phyloP scores from a whole-genome alignment of 2,888 invertebrate species.

The Meloe dianella region DNA sequence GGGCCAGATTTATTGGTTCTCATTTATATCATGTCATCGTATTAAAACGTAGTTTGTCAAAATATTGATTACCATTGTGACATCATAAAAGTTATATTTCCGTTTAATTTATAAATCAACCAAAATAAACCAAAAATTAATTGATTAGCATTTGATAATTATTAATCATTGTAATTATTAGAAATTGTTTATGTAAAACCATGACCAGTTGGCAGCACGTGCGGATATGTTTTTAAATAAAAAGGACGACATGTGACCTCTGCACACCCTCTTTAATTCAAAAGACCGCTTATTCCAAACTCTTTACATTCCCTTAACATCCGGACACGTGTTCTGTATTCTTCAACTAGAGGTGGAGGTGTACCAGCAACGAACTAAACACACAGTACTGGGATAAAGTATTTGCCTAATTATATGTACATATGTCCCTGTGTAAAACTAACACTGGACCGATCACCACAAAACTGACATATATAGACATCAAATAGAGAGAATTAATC shows the following conservation, averaged over 20 bases:
- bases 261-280: slow-evolving; percentile 32
- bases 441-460: no score
- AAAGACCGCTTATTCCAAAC: slow-evolving; percentile 20
- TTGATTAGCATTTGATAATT: neutral
- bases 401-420: neutral
- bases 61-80: neutral
- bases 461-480: no score
- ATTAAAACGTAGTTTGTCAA: slow-evolving; percentile 10
- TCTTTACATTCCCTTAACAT: slow-evolving; percentile 46
- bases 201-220: slow-evolving; percentile 21
- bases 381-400: slow-evolving; percentile 42
- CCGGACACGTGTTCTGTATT: slow-evolving; percentile 49
- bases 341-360: slow-evolving; percentile 23
- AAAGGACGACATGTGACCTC: slow-evolving; percentile 31
- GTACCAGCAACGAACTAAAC: slow-evolving; percentile 35
- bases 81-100: neutral
- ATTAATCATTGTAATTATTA: neutral
- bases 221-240: slow-evolving; percentile 29
- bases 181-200: neutral
- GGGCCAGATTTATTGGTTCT: slow-evolving; percentile 53
- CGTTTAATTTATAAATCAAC: neutral
- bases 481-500: no score
- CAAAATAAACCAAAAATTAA: neutral
- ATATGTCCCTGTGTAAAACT: no score
- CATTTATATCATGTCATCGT: slow-evolving; percentile 45